Percentiles rank a stretch among this genome's conserved stretches.
phyloP scores from a whole-genome alignment of 2,113 vertebrate genomes.

The Myotis lucifugus region DNA sequence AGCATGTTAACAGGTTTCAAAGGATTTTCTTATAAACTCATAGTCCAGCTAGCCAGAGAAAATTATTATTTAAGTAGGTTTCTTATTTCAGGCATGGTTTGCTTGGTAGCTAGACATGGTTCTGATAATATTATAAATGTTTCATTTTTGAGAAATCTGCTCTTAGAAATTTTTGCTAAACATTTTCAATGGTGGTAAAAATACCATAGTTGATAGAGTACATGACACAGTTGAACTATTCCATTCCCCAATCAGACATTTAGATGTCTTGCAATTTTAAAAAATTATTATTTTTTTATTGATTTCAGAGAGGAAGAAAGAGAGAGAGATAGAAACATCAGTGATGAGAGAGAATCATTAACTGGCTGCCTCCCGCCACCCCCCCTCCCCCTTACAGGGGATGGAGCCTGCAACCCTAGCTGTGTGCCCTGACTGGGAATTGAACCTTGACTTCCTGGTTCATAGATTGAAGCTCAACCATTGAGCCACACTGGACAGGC shows the following conservation, averaged over 20 bases:
- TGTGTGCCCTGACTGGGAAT: no score
- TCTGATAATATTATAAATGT: neutral
- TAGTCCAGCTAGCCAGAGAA: neutral
- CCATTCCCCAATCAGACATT: neutral
- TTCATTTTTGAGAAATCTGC: neutral
- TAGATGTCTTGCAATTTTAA: neutral
- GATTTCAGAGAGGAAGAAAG: no score
- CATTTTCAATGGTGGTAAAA: neutral
- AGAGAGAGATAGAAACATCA: no score
- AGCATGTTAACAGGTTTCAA: neutral
- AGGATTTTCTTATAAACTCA: slow-evolving; percentile 3
- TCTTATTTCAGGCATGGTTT: neutral
- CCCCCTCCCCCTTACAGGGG: no score
- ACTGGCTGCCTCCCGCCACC: no score
- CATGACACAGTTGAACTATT: slow-evolving; percentile 2
- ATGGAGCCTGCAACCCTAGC: no score
- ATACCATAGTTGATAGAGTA: neutral
- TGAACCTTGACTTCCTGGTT: no score
- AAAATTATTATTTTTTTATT: no score
- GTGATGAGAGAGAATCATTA: no score
- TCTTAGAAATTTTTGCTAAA: slow-evolving; percentile 35
- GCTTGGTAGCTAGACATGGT: neutral
- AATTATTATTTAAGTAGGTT: slow-evolving; percentile 5
- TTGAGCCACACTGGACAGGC: no score
- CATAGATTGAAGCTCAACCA: no score